Percentiles rank a stretch among this genome's conserved stretches.
Evolutionary conservation across 2,113 vertebrate species (phyloP).

Genomic region (Hippocampus guttulatus): DNA sequence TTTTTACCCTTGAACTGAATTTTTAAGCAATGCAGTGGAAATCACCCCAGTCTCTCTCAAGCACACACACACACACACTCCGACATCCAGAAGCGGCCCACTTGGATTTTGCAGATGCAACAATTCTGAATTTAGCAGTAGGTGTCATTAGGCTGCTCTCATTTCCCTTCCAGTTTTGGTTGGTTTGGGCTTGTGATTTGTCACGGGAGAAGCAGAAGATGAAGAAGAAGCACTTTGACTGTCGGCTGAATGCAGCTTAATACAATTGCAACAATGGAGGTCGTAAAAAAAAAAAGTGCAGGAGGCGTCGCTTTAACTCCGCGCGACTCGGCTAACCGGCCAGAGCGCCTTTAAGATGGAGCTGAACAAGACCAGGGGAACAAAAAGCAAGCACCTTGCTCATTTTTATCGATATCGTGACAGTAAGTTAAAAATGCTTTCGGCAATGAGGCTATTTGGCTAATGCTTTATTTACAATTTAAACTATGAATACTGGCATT

Average conservation of each 20-base stretch:
- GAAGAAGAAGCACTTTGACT: slow-evolving; percentile 34
- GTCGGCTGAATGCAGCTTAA: slow-evolving; percentile 30
- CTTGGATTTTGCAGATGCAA: slow-evolving; percentile 30
- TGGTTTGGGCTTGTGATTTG: slow-evolving; percentile 44
- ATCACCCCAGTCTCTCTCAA: slow-evolving; percentile 11
- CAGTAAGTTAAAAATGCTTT: too few species aligned
- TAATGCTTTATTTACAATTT: too few species aligned
- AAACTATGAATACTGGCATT: too few species aligned
- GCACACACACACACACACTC: background rate
- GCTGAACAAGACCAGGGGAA: too few species aligned
- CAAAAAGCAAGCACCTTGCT: too few species aligned
- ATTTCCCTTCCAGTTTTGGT: background rate
- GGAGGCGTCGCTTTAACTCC: too few species aligned
- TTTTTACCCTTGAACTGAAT: slow-evolving; percentile 29
- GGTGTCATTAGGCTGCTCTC: background rate
- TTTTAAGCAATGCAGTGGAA: slow-evolving; percentile 36
- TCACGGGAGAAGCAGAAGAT: slow-evolving; percentile 14
- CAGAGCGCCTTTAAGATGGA: too few species aligned
- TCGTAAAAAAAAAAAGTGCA: background rate
- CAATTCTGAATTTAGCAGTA: slow-evolving; percentile 16
- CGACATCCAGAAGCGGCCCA: slow-evolving; percentile 8
- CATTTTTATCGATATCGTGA: too few species aligned
- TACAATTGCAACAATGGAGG: slow-evolving; percentile 15
- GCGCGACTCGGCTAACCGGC: too few species aligned
- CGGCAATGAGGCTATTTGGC: too few species aligned